These are phyloP conservation scores for Pituophis catenifer DNA, from an alignment of 2,113 vertebrate species.

Conservation along the genomic window DNA sequence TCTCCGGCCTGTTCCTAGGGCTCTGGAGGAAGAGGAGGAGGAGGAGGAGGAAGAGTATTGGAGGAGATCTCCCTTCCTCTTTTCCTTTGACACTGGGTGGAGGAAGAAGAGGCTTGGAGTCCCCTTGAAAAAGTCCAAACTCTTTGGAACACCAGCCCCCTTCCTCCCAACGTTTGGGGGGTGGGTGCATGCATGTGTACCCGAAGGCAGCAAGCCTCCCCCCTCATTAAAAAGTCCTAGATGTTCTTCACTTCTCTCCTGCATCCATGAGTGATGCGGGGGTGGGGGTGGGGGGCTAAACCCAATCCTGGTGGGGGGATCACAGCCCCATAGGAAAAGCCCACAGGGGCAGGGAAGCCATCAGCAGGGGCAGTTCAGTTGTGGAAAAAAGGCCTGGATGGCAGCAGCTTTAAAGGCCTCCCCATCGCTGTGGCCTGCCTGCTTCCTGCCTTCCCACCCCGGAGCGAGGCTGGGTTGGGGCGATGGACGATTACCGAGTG, in stretches of 20 bases:
- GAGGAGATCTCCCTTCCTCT: too few relatives aligned
- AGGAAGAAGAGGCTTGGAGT: background rate
- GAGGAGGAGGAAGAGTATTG: background rate
- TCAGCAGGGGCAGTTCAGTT: background rate
- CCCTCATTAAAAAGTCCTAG: background rate
- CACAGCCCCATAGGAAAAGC: background rate
- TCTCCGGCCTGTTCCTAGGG: background rate
- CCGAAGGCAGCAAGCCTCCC: background rate
- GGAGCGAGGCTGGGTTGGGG: background rate
- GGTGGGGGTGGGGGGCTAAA: background rate
- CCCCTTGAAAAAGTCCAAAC: background rate
- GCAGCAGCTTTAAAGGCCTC: background rate
- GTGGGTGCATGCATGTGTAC: too few relatives aligned
- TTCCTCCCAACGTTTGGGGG: background rate
- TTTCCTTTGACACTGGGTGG: background rate
- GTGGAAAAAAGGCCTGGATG: background rate
- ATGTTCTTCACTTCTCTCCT: background rate
- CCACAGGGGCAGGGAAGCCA: background rate
- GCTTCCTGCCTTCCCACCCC: background rate
- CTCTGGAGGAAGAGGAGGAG: background rate
- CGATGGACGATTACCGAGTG: background rate
- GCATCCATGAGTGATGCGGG: background rate
- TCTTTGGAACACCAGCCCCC: background rate
- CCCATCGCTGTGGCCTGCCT: background rate
- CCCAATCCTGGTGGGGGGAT: background rate